phyloP scores from a whole-genome alignment of 30 jellyfish, hydroid and myxozoan genomes.

The Pelagia noctiluca region DNA sequence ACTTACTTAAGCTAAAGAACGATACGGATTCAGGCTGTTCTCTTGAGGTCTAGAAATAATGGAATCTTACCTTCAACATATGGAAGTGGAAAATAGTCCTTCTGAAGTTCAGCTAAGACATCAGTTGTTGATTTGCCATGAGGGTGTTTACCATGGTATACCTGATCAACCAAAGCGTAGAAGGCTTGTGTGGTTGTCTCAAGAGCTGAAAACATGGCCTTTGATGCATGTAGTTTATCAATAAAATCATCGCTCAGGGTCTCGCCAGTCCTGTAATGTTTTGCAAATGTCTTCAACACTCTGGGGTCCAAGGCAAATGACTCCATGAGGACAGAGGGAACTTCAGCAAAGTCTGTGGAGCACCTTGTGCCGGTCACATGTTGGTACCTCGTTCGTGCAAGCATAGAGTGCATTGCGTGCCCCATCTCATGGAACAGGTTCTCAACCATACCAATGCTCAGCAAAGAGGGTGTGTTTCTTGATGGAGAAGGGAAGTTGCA shows the following conservation, averaged over 20 bases:
- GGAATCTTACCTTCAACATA: constrained; percentile 85
- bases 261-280: constrained; percentile 90
- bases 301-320: constrained; percentile 88
- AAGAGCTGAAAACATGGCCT: constrained; percentile 76
- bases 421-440: constrained; percentile 96
- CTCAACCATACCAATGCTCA: constrained; percentile 86
- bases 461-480: constrained; percentile 68
- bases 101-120: constrained; percentile 72
- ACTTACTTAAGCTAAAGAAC: too few species aligned
- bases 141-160: constrained; percentile 75
- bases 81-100: constrained; percentile 68
- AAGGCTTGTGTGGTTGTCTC: constrained; percentile 87
- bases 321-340: constrained; percentile 93
- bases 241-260: constrained; percentile 79
- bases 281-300: constrained; percentile 70
- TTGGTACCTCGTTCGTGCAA: constrained; percentile 88
- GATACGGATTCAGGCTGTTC: too few species aligned
- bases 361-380: constrained; percentile 97
- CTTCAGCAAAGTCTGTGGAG: constrained; percentile 95
- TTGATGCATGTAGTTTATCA: constrained; percentile 57
- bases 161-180: constrained; percentile 88
- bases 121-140: constrained; percentile 62
- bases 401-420: constrained; percentile 97
- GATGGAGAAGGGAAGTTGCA: constrained; percentile 89
- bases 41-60: too few species aligned